Evolutionary conservation across 2,113 vertebrate genomes (phyloP), one percentile per base, ranked within the genome.

Genomic region (Rynchops niger): DNA sequence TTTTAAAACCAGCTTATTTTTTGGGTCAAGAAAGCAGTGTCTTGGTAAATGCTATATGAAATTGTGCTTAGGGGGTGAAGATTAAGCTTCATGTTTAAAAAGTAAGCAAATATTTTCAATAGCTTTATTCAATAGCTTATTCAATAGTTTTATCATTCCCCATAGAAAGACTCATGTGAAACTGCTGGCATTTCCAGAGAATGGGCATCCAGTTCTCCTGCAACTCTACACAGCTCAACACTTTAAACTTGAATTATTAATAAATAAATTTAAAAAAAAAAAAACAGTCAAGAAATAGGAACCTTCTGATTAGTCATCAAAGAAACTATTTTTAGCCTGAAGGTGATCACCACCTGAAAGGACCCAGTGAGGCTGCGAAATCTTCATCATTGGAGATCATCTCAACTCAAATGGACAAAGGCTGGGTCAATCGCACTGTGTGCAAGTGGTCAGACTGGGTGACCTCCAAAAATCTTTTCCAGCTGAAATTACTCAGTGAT

Each of bases 371-470:
- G 40, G 34, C 72, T 27, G 34, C 23, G 11, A 50, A 32, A 66
- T 32, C 32, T 43, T 77, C 0, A 0, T 12, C 23, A 7, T 34
- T 61, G 22, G n/a, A 78, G 11, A 67, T n/a, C 11, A 27, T 22
- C 63, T 76, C 38, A 71, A 32, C 12, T 38, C 34, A 45, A 34
- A 58, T 1, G 23, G 11, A n/a, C 22, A 66, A 63, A 19, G 55
- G n/a, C 45, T 61, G 20, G 8, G 23, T 21, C 29, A 59, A 52
- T 59, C 40, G n/a, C 29, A 61, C 27, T 3, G 0, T 72, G 22
- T 19, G 11, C 45, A 58, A 63, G 34, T 6, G 7, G n/a, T 42
- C 34, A 53, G 26, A 42, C 19, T 12, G 40, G 5, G 7, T 40
- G 32, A 62, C 34, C 50, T 62, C 42, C 53, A 47, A 36, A 72